phyloP scores from a whole-genome alignment of 2,797 vertebrate species.

The Leucoraja ocellata region DNA sequence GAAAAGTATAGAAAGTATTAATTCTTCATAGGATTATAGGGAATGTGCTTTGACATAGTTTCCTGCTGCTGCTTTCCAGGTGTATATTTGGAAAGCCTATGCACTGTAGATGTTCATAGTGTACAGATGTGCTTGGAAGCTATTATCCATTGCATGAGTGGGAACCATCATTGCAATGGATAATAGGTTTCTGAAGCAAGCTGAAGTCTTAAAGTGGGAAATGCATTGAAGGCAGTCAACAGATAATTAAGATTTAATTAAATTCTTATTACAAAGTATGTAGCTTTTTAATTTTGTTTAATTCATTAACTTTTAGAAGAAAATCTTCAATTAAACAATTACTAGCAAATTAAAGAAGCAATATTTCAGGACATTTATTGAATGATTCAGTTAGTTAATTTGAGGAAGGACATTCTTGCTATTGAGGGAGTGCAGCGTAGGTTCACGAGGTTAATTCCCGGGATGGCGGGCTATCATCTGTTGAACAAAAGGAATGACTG shows the following conservation, averaged over 20 bases:
- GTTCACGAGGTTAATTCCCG: no score
- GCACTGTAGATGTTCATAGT: not conserved
- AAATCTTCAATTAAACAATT: not conserved
- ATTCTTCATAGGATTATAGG: no score
- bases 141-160: not conserved
- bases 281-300: constrained; percentile 3
- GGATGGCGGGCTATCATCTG: no score
- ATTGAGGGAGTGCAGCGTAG: no score
- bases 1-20: no score
- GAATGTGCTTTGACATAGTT: no score
- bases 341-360: not conserved
- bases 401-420: no score
- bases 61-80: no score
- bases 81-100: no score
- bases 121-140: not conserved
- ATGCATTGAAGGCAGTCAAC: not conserved
- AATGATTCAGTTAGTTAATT: not conserved
- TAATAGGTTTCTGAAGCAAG: no score
- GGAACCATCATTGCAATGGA: no score
- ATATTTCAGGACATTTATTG: not conserved
- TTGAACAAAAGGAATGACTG: no score
- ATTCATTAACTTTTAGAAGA: not conserved
- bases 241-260: not conserved
- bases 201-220: not conserved
- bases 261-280: not conserved